A percentile compares a stretch with the other conserved stretches of the same genome.
These are phyloP conservation scores for Myotis brandtii DNA, from an alignment of 2,113 vertebrate species.

Conservation along the genomic window DNA sequence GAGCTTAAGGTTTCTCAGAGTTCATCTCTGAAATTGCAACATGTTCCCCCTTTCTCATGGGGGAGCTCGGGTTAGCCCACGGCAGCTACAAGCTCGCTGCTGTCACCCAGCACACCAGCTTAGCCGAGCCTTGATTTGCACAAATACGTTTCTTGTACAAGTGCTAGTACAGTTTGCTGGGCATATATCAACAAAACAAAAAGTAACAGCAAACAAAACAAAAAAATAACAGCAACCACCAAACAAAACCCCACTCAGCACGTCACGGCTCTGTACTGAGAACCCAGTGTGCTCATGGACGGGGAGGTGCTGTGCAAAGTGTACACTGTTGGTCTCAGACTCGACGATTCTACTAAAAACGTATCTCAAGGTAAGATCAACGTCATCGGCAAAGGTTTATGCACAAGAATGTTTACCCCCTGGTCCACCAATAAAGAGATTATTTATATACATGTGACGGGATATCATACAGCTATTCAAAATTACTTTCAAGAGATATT, in stretches of 20 bases:
- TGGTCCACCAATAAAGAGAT: neutral
- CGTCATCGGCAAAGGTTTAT: neutral
- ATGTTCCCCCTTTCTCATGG: neutral
- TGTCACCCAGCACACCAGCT: neutral
- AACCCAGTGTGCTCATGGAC: neutral
- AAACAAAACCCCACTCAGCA: neutral
- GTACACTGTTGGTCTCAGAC: neutral
- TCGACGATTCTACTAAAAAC: neutral
- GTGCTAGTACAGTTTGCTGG: neutral
- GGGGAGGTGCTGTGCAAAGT: neutral
- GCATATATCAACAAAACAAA: neutral
- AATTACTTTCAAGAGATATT: slow-evolving; percentile 50
- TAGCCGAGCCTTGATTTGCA: neutral
- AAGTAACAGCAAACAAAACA: neutral
- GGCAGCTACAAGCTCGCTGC: neutral
- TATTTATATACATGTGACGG: neutral
- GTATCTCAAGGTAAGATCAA: neutral
- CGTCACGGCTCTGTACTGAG: neutral
- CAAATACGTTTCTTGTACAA: neutral
- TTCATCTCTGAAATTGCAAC: neutral
- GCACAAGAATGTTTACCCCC: neutral
- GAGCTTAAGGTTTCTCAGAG: neutral
- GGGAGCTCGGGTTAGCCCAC: neutral
- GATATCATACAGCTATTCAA: neutral
- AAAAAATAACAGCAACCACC: neutral